phyloP scores from a whole-genome alignment of 2,113 vertebrate genomes.

The Mesitornis unicolor region DNA sequence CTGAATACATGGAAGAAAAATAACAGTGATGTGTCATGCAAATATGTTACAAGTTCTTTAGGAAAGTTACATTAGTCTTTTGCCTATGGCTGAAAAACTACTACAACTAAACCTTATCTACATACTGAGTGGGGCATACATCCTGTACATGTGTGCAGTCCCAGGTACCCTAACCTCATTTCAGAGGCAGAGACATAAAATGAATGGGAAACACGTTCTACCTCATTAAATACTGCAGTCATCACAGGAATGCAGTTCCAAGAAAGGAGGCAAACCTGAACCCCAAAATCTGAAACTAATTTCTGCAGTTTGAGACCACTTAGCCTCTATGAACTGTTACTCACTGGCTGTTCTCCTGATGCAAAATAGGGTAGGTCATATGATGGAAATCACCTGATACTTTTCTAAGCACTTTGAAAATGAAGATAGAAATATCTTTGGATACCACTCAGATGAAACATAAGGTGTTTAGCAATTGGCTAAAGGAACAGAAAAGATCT shows the following conservation, averaged over 20 bases:
- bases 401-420: background rate
- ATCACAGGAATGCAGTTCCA: background rate
- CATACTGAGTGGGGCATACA: rapidly evolving
- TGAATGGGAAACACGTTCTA: background rate
- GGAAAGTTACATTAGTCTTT: background rate
- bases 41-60: background rate
- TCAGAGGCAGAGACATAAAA: background rate
- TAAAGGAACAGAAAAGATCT: background rate
- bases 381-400: background rate
- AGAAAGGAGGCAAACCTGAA: background rate
- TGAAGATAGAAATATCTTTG: background rate
- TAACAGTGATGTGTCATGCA: background rate
- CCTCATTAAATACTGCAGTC: background rate
- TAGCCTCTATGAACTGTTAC: background rate
- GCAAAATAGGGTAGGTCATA: background rate
- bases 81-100: background rate
- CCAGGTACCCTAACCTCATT: background rate
- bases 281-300: background rate
- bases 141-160: background rate
- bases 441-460: background rate
- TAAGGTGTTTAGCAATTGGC: background rate
- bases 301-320: background rate
- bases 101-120: background rate
- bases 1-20: background rate
- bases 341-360: background rate